phyloP scores from a whole-genome alignment of 2,113 vertebrate species.

The Psilopsiagon aymara region DNA sequence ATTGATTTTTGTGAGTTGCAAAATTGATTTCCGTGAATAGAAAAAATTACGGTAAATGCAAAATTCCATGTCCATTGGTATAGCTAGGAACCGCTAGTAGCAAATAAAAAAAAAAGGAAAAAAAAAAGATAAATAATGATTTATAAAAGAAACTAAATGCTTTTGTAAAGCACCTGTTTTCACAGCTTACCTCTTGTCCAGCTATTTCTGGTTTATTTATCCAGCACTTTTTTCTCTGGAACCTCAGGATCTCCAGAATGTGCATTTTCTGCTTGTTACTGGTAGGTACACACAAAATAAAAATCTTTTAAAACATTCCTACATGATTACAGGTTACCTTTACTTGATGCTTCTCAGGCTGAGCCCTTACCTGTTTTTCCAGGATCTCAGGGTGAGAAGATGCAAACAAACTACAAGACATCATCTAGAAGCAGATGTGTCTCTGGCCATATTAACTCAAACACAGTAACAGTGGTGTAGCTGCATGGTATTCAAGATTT shows the following conservation, averaged over 20 bases:
- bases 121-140: not conserved
- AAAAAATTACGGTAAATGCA: not conserved
- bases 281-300: not conserved
- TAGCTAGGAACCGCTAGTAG: not conserved
- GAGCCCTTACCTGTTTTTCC: not conserved
- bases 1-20: not conserved
- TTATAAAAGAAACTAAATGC: not conserved
- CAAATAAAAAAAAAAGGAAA: not conserved
- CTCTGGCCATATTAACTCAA: not conserved
- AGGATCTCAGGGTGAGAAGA: not conserved
- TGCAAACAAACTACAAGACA: not conserved
- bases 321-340: not conserved
- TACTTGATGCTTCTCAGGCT: not conserved
- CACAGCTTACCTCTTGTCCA: not conserved
- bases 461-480: not conserved
- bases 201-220: not conserved
- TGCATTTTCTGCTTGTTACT: not conserved
- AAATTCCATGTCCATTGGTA: not conserved
- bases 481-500: not conserved
- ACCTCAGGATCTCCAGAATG: not conserved
- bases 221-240: not conserved
- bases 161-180: not conserved
- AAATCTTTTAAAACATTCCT: not conserved
- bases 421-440: not conserved
- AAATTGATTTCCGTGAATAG: not conserved